These are phyloP conservation scores for Muscicapa adusta DNA, from an alignment of 2,113 vertebrate genomes.

Conservation along the genomic window DNA sequence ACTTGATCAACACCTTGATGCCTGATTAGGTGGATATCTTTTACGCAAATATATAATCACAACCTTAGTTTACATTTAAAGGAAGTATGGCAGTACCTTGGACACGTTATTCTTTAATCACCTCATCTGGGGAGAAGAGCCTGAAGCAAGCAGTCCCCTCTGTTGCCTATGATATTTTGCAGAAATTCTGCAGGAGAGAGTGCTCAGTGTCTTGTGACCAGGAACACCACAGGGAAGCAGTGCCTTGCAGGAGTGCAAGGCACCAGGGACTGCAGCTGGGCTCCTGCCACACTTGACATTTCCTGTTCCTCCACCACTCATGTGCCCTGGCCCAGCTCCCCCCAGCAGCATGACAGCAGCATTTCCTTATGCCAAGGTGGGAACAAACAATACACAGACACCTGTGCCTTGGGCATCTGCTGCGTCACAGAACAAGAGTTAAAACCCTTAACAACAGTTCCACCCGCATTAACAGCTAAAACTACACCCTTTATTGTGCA, in stretches of 20 bases:
- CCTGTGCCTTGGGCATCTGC: background rate
- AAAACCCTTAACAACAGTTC: background rate
- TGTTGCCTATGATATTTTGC: background rate
- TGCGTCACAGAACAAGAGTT: background rate
- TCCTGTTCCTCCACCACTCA: background rate
- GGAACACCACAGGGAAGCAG: fast-evolving
- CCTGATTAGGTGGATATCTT: background rate
- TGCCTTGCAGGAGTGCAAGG: background rate
- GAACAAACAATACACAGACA: background rate
- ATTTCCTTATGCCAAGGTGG: background rate
- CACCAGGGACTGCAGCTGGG: background rate
- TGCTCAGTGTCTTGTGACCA: fast-evolving
- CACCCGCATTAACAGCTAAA: background rate
- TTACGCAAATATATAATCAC: background rate
- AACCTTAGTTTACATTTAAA: background rate
- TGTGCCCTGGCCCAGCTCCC: background rate
- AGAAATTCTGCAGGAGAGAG: background rate
- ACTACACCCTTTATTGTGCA: background rate
- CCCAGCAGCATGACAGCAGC: background rate
- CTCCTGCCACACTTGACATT: background rate
- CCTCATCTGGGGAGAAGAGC: background rate
- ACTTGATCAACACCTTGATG: background rate
- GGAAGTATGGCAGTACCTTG: background rate
- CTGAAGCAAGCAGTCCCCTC: background rate
- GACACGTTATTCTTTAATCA: background rate